These are phyloP conservation scores for Aphidoletes aphidimyza DNA, from an alignment of 2,888 invertebrate species.

Conservation along the genomic window DNA sequence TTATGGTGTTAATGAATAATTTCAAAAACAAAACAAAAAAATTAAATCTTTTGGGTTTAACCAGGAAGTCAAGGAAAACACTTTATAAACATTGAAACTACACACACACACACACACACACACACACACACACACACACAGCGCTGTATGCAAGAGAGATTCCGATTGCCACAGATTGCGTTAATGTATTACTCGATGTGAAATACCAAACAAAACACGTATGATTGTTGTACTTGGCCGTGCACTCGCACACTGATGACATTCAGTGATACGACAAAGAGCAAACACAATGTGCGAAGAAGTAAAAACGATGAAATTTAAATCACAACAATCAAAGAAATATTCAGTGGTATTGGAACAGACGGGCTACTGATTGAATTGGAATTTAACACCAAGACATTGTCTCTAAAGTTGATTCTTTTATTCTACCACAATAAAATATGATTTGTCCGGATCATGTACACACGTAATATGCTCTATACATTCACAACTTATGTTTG, in stretches of 20 bases:
- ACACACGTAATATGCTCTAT: no score
- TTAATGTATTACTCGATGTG: background rate
- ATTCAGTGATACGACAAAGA: no score
- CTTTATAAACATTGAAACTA: background rate
- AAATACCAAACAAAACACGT: no score
- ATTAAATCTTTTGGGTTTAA: background rate
- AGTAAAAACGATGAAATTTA: background rate
- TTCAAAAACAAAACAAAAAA: background rate
- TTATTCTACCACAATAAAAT: no score
- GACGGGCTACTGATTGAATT: no score
- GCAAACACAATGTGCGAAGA: background rate
- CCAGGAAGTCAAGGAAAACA: conserved; percentile 14
- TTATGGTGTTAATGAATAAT: no score
- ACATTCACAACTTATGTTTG: no score
- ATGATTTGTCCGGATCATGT: no score
- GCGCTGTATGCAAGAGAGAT: background rate
- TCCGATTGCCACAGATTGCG: background rate
- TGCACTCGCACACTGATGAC: background rate
- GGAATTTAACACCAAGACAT: no score
- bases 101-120: background rate
- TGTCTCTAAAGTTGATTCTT: no score
- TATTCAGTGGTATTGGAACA: no score
- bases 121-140: background rate
- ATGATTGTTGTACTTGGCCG: background rate
- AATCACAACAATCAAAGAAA: no score